These are phyloP conservation scores for Acrobeloides nanus DNA, from an alignment of 2,888 invertebrate genomes.

Conservation along the genomic window DNA sequence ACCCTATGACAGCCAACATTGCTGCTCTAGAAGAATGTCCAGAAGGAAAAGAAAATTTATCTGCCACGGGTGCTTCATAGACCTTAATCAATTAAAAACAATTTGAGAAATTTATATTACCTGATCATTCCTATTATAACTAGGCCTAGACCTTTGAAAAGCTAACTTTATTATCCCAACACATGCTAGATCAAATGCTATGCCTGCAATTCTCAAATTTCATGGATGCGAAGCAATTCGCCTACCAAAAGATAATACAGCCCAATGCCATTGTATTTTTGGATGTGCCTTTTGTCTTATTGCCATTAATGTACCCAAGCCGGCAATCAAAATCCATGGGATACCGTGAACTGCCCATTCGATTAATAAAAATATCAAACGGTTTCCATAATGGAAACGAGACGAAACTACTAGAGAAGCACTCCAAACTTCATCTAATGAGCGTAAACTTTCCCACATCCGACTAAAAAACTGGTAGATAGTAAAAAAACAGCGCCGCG, in stretches of 20 bases:
- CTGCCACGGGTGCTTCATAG: slow-evolving; percentile 55
- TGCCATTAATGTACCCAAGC: background rate
- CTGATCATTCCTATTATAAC: slow-evolving; percentile 36
- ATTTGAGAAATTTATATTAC: slow-evolving; percentile 11
- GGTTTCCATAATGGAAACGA: background rate
- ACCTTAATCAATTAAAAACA: slow-evolving; percentile 17
- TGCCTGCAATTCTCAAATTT: slow-evolving; percentile 24
- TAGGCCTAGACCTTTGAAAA: slow-evolving; percentile 35
- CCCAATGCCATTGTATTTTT: slow-evolving; percentile 21
- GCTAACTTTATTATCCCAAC: slow-evolving; percentile 36
- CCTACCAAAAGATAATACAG: slow-evolving; percentile 31
- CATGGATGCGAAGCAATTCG: background rate
- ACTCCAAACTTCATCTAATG: no score
- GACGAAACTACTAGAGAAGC: no score
- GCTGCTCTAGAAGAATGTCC: slow-evolving; percentile 82
- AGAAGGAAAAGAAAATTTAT: slow-evolving; percentile 86
- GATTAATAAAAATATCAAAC: slow-evolving; percentile 21
- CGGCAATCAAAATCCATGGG: slow-evolving; percentile 26
- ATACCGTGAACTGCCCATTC: slow-evolving; percentile 35
- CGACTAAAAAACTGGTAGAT: no score
- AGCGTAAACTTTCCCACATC: no score
- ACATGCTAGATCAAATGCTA: slow-evolving; percentile 37
- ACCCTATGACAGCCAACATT: slow-evolving; percentile 63
- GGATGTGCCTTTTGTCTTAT: slow-evolving; percentile 1
- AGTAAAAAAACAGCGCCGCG: no score